phyloP scores from a whole-genome alignment of 2,113 vertebrate species.

The Spea bombifrons region DNA sequence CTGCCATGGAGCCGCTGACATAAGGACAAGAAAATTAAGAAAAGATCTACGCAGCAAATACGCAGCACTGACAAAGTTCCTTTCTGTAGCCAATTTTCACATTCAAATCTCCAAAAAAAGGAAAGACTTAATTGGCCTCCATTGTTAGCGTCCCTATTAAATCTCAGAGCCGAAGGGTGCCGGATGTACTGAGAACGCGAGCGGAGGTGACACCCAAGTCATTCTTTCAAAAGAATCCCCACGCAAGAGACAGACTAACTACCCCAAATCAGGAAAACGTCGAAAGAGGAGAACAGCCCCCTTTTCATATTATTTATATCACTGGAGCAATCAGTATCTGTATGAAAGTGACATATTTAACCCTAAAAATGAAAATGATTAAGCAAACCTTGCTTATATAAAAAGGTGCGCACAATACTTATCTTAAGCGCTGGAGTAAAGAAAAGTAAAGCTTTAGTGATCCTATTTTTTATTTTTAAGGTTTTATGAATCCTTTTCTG shows the following conservation, averaged over 20 bases:
- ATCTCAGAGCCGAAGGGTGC: background rate
- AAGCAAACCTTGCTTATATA: too few relatives aligned
- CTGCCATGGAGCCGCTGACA: constrained; percentile 13
- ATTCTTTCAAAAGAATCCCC: background rate
- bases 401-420: too few relatives aligned
- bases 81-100: constrained; percentile 6
- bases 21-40: constrained; percentile 21
- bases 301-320: too few relatives aligned
- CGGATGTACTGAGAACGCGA: background rate
- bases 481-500: too few relatives aligned
- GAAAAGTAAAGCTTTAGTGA: too few relatives aligned
- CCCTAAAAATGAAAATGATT: too few relatives aligned
- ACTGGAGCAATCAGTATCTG: too few relatives aligned
- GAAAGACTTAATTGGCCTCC: constrained; percentile 37
- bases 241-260: background rate
- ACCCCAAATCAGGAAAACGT: background rate
- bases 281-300: background rate
- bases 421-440: too few relatives aligned
- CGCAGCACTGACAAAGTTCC: constrained; percentile 11
- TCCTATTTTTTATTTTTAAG: too few relatives aligned
- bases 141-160: constrained; percentile 25
- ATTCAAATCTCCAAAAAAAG: background rate
- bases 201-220: constrained; percentile 8
- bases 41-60: constrained; percentile 19
- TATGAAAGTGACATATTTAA: too few relatives aligned